phyloP scores from a whole-genome alignment of 2,113 vertebrate species.

The Sorex fumeus region DNA sequence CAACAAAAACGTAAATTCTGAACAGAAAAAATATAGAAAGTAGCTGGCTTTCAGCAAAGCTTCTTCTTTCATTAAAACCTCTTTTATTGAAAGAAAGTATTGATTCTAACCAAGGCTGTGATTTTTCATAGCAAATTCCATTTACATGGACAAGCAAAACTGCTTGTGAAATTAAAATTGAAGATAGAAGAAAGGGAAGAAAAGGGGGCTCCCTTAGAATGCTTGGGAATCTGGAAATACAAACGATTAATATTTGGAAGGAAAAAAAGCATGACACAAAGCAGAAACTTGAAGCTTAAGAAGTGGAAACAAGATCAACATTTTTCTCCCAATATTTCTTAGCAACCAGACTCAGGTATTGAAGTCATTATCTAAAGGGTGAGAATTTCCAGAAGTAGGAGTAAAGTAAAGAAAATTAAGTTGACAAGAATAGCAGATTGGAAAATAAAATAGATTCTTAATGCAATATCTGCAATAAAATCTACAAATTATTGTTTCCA shows the following conservation, averaged over 20 bases:
- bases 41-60: neutral
- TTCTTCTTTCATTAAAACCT: neutral
- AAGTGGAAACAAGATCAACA: neutral
- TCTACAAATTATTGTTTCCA: too few species aligned
- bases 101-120: neutral
- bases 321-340: neutral
- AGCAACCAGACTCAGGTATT: neutral
- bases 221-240: neutral
- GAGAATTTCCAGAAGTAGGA: neutral
- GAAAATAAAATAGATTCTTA: constrained; percentile 10
- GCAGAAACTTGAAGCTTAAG: neutral
- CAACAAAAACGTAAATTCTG: neutral
- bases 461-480: too few species aligned
- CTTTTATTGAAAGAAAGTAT: neutral
- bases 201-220: neutral
- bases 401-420: neutral
- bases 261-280: neutral
- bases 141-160: neutral
- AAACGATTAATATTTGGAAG: neutral
- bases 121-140: neutral
- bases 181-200: neutral
- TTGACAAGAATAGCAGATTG: neutral
- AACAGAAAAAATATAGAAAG: neutral
- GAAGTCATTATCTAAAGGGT: neutral
- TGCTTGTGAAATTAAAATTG: constrained; percentile 15